These are phyloP conservation scores for Syngnathus floridae DNA, from an alignment of 2,113 vertebrate genomes.

Conservation along the genomic window DNA sequence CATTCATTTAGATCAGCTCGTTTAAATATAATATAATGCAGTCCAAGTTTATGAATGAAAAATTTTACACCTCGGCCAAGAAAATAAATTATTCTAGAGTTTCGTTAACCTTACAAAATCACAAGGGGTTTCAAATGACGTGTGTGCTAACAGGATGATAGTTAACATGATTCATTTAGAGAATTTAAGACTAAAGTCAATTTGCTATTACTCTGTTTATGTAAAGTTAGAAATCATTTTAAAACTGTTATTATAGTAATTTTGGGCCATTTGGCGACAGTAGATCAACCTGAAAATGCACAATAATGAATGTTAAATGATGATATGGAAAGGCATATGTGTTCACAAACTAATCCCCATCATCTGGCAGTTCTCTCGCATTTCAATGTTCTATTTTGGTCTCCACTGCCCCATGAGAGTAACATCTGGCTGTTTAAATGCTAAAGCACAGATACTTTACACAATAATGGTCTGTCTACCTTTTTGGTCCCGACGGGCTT, in stretches of 20 bases:
- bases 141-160: not conserved
- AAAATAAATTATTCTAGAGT: not conserved
- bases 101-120: not conserved
- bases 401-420: not conserved
- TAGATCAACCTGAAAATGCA: not conserved
- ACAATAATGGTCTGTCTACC: not conserved
- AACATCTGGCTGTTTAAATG: constrained; percentile 4
- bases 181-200: not conserved
- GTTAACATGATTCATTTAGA: not conserved
- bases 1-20: not conserved
- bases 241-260: not conserved
- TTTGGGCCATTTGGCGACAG: not conserved
- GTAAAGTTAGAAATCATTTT: not conserved
- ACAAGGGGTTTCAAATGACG: not conserved
- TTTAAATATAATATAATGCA: not conserved
- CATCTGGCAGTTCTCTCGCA: not conserved
- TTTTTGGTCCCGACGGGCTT: not conserved
- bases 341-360: not conserved
- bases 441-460: not conserved
- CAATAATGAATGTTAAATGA: not conserved
- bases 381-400: not conserved
- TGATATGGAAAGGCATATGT: not conserved
- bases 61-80: not conserved
- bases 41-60: not conserved
- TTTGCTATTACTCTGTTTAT: not conserved